Base-by-base conservation (phyloP, 1,140 invertebrate species). In the Eulimnadia texana region DNA sequence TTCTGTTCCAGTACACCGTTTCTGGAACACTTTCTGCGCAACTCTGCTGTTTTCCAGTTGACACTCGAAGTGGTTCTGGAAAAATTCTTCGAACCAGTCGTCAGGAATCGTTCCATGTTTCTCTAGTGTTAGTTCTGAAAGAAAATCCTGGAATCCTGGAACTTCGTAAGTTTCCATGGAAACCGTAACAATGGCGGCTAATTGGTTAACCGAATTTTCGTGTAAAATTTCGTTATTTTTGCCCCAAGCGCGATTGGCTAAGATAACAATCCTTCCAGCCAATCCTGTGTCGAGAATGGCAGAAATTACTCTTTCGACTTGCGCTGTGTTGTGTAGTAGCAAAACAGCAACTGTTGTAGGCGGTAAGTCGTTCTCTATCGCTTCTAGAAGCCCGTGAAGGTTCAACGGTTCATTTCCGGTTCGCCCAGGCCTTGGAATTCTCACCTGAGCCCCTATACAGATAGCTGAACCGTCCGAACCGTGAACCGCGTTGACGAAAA, bases 81-180 rank as follows among this genome's bases (percentile, higher is more conserved):
- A 77, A 63, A 71, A 76, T 53, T 77, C 76, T 51, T 73, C 68
- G 60, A 77, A 77, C 76, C 76, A 78, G 1, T 66, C 62, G 55
- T 68, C 65, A 0, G 75, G 72, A 54, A 76, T 72, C 1, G 65
- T 64, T 1, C 53, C 63, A 58, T 75, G 73, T 51, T 13, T 28
- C 2, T 54, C 53, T 19, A 28, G 25, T 25, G 50, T 50, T 23
- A 61, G 27, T 3, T 25, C 13, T 25, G 42, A 27, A 19, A 54
- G 24, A 11, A 20, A 60, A 28, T 60, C 33, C 10, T 60, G 42
- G 58, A 50, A 60, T 27, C 20, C 50, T 16, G 50, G 27, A 28
- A 54, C 50, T 13, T 23, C 6, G 50, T 52, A 33, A 2, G 25
- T 61, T 54, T 61, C 60, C 51, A 61, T 42, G 16, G 60, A 42